Evolutionary conservation across 1,140 invertebrate genomes (phyloP), one percentile per base, ranked within the genome.

Genomic region (Drosophila kurseongensis): DNA sequence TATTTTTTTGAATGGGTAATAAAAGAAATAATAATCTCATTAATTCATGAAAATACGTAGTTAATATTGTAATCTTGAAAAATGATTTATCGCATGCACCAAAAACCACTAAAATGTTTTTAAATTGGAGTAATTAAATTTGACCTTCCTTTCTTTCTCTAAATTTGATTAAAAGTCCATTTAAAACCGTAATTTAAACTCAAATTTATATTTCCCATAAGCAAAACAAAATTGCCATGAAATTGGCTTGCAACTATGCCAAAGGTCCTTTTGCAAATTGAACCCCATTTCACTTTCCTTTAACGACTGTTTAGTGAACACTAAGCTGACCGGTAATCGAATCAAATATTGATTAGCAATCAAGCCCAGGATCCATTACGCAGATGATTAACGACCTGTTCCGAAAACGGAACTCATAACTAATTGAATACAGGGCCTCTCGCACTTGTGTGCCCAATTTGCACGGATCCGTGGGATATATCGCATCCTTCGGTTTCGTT

Each of bases 341-440:
- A 68, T 69, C 36, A 18, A 69, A 69, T 71, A 71, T 72, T 72
- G 68, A 69, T 72, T 71, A 66, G 47, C 61, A 68, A 68, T 68
- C 65, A 66, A 68, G 27, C 36, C 27, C 38, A 68, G 47, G 60
- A 59, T 42, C 60, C 60, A 60, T 61, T 63, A 42, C 23, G 35
- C 63, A 71, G 63, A 57, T 71, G 41, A 71, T 71, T 71, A 71
- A 71, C 65, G 42, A 42, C 13, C 40, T 55, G 55, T 10, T 5
- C 27, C 27, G 27, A 44, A 57, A 32, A 57, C 59, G 35, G n/a
- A 48, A 6, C 67, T 47, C 65, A 71, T 71, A 71, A 69, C 66
- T 68, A 71, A 71, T 69, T 71, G 51, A 66, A 47, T 40, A 16
- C 18, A 38, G n/a, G 5, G n/a, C 42, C 14, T 13, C 23, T 32